Percentiles rank a stretch among this genome's conserved stretches.
Evolutionary conservation across 2,113 vertebrate species (phyloP).

Genomic region (Odobenus rosmarus): DNA sequence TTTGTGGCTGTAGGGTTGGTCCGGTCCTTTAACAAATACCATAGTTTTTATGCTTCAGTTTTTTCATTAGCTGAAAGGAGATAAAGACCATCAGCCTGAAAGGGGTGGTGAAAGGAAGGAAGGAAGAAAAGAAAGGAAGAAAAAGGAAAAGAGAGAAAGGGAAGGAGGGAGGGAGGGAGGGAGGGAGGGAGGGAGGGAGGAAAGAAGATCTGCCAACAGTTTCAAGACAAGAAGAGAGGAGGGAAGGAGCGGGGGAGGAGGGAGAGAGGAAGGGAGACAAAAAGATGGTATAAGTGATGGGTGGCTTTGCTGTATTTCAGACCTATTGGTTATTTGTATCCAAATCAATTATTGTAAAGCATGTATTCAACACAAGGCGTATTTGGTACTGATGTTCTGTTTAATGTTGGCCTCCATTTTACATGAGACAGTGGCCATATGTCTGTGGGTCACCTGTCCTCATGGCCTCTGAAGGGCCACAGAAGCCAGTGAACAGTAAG

Average conservation of each 20-base stretch:
- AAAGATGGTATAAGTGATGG: not conserved
- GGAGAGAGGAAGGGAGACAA: too few relatives aligned
- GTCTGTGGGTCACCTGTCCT: not conserved
- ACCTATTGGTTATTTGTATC: not conserved
- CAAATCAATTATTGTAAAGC: not conserved
- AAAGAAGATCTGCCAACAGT: not conserved
- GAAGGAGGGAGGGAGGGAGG: not conserved
- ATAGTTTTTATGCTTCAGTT: not conserved
- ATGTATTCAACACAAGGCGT: not conserved
- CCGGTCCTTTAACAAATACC: not conserved
- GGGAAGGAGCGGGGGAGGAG: accelerated
- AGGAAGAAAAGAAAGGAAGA: too few relatives aligned
- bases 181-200: too few relatives aligned
- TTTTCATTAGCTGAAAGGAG: not conserved
- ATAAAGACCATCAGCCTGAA: not conserved
- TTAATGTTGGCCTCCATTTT: not conserved
- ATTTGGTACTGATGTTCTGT: not conserved
- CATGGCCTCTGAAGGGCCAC: not conserved
- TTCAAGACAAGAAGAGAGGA: not conserved
- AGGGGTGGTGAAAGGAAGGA: not conserved
- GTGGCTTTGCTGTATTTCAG: not conserved
- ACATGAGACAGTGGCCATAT: not conserved
- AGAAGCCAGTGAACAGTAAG: not conserved
- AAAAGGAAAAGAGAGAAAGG: not conserved
- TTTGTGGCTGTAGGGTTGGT: not conserved